Base-by-base conservation (phyloP, 2,797 vertebrate species). In the Pipistrellus nathusii region DNA sequence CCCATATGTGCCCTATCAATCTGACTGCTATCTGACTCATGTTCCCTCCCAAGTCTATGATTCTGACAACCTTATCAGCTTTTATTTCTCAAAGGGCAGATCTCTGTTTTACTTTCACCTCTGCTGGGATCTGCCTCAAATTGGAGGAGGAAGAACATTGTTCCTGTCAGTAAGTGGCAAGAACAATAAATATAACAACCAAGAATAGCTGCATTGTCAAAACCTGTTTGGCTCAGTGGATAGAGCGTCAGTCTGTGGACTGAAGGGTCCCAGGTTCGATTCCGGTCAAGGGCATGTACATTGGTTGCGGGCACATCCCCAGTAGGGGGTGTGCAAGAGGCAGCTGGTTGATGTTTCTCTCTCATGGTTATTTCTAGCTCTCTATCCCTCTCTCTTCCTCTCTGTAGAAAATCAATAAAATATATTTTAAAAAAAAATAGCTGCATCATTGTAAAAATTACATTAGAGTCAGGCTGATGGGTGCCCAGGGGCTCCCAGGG, bases 1-100 rank as follows among this genome's bases (percentile, higher is more conserved):
- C 59, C 64, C 51, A 41, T 15, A 2, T 73, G 57, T 68, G 6
- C 32, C 12, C 38, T 69, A 1, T 64, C 17, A 83, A 25, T 86
- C 25, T 72, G 80, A 83, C 17, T 88, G 64, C 30, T 44, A 87
- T 71, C 75, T 92, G 75, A 59, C 32, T 88, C 73, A 48, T 6
- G 90, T 90, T 95, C 44, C 30, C 46, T 88, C 32, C 51, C 82
- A 32, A 5, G 27, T 30, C n/a, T 82, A 44, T 44, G 53, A 75
- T 91, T 69, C 78, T 85, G 80, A 88, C 21, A 82, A 69, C 1
- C 21, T 93, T 51, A 44, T 14, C 35, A 85, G 48, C 23, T 89
- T 88, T 90, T 38, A 87, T 93, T 88, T 80, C 41, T 77, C 32
- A 83, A 68, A 90, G 41, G 21, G 41, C n/a, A 68, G 46, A 73